Evolutionary conservation across 1,140 invertebrate species (phyloP).

Genomic region (Drosophila sp.): DNA sequence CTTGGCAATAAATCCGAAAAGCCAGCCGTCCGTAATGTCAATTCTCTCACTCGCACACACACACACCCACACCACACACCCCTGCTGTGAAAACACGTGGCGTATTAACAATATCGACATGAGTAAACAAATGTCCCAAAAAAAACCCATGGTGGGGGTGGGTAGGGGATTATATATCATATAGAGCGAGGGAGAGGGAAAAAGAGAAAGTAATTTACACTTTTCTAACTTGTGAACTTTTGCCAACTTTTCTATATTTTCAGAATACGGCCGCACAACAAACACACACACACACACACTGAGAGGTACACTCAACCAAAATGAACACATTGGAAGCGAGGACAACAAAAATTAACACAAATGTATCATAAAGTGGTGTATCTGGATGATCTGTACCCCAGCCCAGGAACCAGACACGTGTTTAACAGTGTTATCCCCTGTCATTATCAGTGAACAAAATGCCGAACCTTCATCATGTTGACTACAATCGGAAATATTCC

Average conservation of each 20-base stretch:
- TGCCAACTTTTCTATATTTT: constrained; percentile 44
- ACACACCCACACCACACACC: constrained; percentile 16
- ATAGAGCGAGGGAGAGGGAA: not conserved
- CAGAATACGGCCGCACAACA: constrained; percentile 35
- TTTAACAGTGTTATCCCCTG: constrained; percentile 63
- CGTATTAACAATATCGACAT: constrained; percentile 80
- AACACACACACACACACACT: not conserved
- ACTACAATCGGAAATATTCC: constrained; percentile 83
- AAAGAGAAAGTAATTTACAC: constrained; percentile 70
- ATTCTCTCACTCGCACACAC: constrained; percentile 11
- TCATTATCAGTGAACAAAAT: constrained; percentile 68
- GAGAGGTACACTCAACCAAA: constrained; percentile 14
- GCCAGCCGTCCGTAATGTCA: constrained; percentile 47
- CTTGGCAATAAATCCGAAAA: constrained; percentile 77
- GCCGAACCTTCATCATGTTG: constrained; percentile 81
- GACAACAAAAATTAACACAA: constrained; percentile 76
- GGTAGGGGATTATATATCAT: constrained; percentile 1
- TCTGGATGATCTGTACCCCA: constrained; percentile 56
- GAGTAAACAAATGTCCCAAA: constrained; percentile 70
- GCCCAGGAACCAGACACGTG: constrained; percentile 60
- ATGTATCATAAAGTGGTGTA: constrained; percentile 74
- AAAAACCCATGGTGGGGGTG: constrained; percentile 29
- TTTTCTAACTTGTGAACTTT: constrained; percentile 42
- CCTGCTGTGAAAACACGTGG: constrained; percentile 67
- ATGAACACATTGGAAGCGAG: constrained; percentile 53